Conservation (phyloP, 2,888 invertebrate species). For the Hemithea aestivaria region DNA sequence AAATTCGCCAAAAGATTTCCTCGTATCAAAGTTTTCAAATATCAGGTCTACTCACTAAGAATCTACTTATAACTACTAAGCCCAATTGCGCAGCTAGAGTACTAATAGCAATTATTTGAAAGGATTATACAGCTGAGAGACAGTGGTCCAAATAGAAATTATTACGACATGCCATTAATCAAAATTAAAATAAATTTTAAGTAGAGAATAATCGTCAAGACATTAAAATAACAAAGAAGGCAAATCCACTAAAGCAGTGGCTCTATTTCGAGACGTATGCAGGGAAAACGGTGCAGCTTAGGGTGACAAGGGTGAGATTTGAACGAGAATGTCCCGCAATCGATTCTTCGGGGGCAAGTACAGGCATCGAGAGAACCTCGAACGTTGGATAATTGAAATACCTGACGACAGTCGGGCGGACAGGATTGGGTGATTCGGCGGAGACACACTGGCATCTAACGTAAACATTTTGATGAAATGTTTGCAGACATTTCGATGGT, state of each 20-base stretch:
- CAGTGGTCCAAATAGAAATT: no score
- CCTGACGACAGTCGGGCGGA: constrained; percentile 38
- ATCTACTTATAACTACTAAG: no score
- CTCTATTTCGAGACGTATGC: constrained; percentile 24
- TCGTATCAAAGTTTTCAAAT: no score
- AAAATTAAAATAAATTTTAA: not conserved
- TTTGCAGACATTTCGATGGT: constrained; percentile 33
- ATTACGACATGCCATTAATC: no score
- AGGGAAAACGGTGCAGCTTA: constrained; percentile 32
- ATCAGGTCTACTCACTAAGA: no score
- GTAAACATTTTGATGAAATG: constrained; percentile 44
- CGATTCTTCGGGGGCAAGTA: constrained; percentile 43
- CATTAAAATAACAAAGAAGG: constrained; percentile 21
- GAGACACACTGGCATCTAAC: constrained; percentile 33
- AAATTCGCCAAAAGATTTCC: constrained; percentile 8
- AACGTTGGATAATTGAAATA: constrained; percentile 57
- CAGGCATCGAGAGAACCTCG: constrained; percentile 36
- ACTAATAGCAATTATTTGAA: no score
- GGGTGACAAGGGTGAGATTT: constrained; percentile 45
- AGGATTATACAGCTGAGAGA: no score
- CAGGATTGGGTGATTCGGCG: constrained; percentile 35
- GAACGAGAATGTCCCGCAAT: constrained; percentile 49
- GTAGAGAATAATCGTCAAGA: constrained; percentile 8
- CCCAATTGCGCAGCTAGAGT: no score
- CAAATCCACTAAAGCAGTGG: constrained; percentile 16